These are phyloP conservation scores for Sminthurides aquaticus DNA, from an alignment of 2,888 invertebrate genomes.

Conservation along the genomic window DNA sequence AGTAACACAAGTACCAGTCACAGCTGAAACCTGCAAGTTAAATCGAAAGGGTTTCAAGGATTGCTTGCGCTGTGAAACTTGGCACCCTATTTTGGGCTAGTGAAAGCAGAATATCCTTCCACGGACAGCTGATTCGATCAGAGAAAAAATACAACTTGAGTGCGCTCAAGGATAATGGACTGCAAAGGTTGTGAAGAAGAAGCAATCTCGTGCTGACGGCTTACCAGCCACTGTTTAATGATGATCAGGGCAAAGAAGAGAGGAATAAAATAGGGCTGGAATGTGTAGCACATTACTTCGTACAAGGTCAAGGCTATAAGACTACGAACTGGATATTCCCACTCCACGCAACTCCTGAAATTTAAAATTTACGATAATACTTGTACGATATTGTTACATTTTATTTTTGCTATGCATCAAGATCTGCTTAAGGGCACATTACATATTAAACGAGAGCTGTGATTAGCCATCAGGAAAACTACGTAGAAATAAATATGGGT, in stretches of 20 bases:
- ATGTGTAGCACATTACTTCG: slow-evolving; percentile 82
- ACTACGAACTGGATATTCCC: slow-evolving; percentile 85
- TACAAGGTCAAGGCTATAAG: slow-evolving; percentile 75
- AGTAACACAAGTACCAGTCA: slow-evolving; percentile 34
- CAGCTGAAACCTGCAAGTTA: slow-evolving; percentile 47
- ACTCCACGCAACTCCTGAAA: slow-evolving; percentile 86
- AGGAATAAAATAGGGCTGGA: slow-evolving; percentile 93
- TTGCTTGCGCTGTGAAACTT: not conserved
- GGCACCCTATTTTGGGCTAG: not conserved
- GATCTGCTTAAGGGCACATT: too few relatives aligned
- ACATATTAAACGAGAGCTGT: too few relatives aligned
- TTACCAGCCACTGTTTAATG: slow-evolving; percentile 62
- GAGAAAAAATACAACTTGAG: not conserved
- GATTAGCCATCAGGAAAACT: too few relatives aligned
- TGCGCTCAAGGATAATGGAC: slow-evolving; percentile 18
- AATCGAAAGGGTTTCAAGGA: slow-evolving; percentile 7
- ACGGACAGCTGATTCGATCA: too few relatives aligned
- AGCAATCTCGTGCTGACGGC: too few relatives aligned
- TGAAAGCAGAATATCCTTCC: too few relatives aligned
- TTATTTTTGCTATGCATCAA: too few relatives aligned
- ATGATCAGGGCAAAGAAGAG: slow-evolving; percentile 71
- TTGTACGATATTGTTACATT: too few relatives aligned
- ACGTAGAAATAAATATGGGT: too few relatives aligned
- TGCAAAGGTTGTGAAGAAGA: too few relatives aligned
- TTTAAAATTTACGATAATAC: slow-evolving; percentile 31